Evolutionary conservation across 2,888 invertebrate genomes (phyloP), one percentile per base, ranked within the genome.

Genomic region (Troides aeacus): DNA sequence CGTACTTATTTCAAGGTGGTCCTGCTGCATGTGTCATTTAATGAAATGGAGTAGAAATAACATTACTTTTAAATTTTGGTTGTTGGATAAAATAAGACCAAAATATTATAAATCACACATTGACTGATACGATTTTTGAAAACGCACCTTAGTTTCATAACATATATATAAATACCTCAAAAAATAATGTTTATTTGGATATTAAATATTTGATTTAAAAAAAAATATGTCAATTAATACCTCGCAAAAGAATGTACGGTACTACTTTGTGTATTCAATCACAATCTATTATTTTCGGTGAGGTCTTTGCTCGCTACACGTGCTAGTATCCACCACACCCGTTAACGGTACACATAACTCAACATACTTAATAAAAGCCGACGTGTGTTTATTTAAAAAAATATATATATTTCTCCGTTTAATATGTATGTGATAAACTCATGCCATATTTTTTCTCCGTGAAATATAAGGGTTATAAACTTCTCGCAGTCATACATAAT

Each of bases 301-400:
- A 77, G 88, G 85, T 86, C 86, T 80, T 84, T 86, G 85, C 72
- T 83, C 86, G 79, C 77, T 70, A 73, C 85, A 86, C 84, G 85
- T 85, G 84, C 86, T 79, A 85, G 84, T 82, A 79, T 79, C 76
- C 75, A 80, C 78, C 86, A 79, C 86, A 81, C 86, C 85, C 83
- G 76, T 69, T 85, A 88, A 87, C 87, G 87, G 87, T 80, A 84
- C 80, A 78, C 75, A 76, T 76, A 79, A 80, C 77, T 81, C 78
- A 80, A 84, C 56, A 15, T 62, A 70, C 53, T 66, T 70, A 57
- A 70, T 66, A 65, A 66, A 24, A 60, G 46, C 46, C 53, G 10
- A 21, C 21, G 5, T 5, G 21, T 21, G n/a, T 30, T 30, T 57
- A 57, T 21, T 10, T 57, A 21, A 57, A 21, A 57, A 57, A 21